Evolutionary conservation across 2,888 invertebrate species (phyloP), one percentile per base, ranked within the genome.

Genomic region (Electrophaes corylata): DNA sequence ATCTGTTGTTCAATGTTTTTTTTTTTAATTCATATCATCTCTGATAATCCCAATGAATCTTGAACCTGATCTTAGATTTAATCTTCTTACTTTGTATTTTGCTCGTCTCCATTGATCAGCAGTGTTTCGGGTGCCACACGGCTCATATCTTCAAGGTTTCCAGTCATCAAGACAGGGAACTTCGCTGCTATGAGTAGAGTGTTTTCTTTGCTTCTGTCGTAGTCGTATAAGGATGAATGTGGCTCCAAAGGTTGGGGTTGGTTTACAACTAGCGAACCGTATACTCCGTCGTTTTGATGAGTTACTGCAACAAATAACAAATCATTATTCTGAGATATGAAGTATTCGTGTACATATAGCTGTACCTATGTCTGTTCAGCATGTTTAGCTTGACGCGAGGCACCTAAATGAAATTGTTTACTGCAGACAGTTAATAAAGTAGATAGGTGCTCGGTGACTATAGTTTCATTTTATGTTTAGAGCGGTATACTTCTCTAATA

Each of bases 201-300:
- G 65, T 91, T 86, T 59, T 93, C 93, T 3, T 75, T 70, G 55
- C 83, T 86, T 63, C 88, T 80, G 60, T 91, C 91, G 60, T 84
- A 91, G 67, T 91, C 90, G 55, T 91, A 91, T 29, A 89, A 64
- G 1, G 83, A 71, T 4, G 83, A 77, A 50, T 91, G 85, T 1
- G 86, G 84, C 43, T 91, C 90, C 45, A 85, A 63, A 0, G 84
- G 86, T 26, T 85, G 84, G 0, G 93, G 86, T 66, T 93, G 89
- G 43, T 93, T 91, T 5, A 94, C 88, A 2, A 94, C 82, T 8
- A 94, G 66, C 0, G 92, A 78, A 0, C 94, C 94, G 61, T 92
- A 93, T 0, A 94, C 76, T 0, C 94, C 94, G 61, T 94, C 94
- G 52, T 91, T 89, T 68, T 94, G 92, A 62, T 94, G 94, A 1